These are phyloP conservation scores for Laspeyria flexula DNA, from an alignment of 2,888 invertebrate species.

Conservation along the genomic window DNA sequence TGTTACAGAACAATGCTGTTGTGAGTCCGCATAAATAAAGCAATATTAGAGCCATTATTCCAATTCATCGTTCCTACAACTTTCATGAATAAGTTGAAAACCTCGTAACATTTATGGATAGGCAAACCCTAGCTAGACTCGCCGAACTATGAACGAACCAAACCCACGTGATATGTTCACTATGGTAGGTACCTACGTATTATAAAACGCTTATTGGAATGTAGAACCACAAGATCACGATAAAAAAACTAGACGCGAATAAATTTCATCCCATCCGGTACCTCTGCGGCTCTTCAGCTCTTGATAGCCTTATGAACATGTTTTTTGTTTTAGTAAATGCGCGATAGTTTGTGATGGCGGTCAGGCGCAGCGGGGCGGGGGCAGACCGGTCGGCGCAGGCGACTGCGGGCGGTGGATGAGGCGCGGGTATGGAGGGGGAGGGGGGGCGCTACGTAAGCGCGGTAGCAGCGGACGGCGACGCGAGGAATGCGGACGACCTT, in stretches of 20 bases:
- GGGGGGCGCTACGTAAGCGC: slow-evolving; percentile 85
- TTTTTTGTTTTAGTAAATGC: slow-evolving; percentile 84
- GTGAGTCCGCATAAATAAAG: slow-evolving; percentile 1
- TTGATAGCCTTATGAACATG: slow-evolving; percentile 82
- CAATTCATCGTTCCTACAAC: slow-evolving; percentile 11
- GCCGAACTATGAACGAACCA: slow-evolving; percentile 8
- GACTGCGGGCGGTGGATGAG: slow-evolving; percentile 50
- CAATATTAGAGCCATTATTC: slow-evolving; percentile 10
- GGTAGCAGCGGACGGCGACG: slow-evolving; percentile 86
- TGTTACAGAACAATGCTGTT: background rate
- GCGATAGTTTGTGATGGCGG: slow-evolving; percentile 82
- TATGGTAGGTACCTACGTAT: slow-evolving; percentile 40
- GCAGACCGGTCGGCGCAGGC: slow-evolving; percentile 71
- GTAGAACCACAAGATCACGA: slow-evolving; percentile 71
- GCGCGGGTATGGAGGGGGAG: slow-evolving; percentile 45
- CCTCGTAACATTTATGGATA: slow-evolving; percentile 1
- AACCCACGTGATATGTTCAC: slow-evolving; percentile 22
- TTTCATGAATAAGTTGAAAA: slow-evolving; percentile 6
- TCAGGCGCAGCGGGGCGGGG: slow-evolving; percentile 65
- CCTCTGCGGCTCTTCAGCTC: slow-evolving; percentile 78
- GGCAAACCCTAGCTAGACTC: background rate
- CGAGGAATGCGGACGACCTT: slow-evolving; percentile 86
- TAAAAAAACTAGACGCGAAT: slow-evolving; percentile 82
- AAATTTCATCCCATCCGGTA: slow-evolving; percentile 84
- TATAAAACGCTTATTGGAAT: slow-evolving; percentile 73